Percentiles rank a stretch among this genome's conserved stretches.
Conservation (phyloP, 2,113 vertebrate genomes). For the Dunckerocampus dactyliophorus region DNA sequence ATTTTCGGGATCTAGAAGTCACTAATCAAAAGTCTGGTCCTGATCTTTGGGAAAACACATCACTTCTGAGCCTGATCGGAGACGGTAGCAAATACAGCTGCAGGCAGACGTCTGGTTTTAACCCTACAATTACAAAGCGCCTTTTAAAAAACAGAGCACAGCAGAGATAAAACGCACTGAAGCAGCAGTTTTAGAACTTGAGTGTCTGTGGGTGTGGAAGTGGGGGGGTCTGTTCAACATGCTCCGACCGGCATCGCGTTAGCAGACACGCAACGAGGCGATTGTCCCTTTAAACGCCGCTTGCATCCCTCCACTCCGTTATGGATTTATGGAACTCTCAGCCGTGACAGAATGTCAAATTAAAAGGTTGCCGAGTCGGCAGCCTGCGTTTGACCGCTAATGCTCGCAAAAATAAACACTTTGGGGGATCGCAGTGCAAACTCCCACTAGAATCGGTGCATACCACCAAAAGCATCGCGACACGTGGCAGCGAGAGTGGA, state of each 20-base stretch:
- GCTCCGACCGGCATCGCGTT: not conserved
- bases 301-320: not conserved
- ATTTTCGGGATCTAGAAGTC: not conserved
- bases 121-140: conserved; percentile 26
- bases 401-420: not conserved
- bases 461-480: not conserved
- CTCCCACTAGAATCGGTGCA: not conserved
- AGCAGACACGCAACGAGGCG: not conserved
- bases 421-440: not conserved
- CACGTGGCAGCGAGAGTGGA: not conserved
- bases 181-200: not conserved
- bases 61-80: conserved; percentile 9
- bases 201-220: no score
- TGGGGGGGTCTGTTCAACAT: not conserved
- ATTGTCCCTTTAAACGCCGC: not conserved
- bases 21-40: no score
- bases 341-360: not conserved
- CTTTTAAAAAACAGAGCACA: not conserved
- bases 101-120: conserved; percentile 34
- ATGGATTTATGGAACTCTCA: not conserved
- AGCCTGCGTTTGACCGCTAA: not conserved
- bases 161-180: not conserved
- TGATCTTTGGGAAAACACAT: conserved; percentile 5
- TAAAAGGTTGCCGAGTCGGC: not conserved
- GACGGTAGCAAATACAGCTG: conserved; percentile 12